Evolutionary conservation across 2,113 vertebrate species (phyloP).

Genomic region (Hyperoodon ampullatus): DNA sequence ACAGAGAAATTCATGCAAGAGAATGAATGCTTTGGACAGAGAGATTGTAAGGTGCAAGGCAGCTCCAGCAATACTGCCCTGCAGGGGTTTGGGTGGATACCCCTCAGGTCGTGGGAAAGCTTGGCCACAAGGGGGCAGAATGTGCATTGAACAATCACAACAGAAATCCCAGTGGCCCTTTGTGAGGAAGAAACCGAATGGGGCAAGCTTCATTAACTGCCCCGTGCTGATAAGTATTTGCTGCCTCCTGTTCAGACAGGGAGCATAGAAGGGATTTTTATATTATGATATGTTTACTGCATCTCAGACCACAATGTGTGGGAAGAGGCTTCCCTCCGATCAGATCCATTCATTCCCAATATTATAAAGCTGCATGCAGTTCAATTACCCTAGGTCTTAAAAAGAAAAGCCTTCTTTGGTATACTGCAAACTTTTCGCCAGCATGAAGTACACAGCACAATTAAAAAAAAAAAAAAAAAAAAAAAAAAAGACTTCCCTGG

Average conservation of each 20-base stretch:
- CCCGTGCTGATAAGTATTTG: not conserved
- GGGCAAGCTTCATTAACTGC: not conserved
- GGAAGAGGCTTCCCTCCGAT: not conserved
- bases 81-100: not conserved
- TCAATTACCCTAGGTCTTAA: not conserved
- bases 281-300: not conserved
- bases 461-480: not conserved
- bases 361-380: not conserved
- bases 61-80: not conserved
- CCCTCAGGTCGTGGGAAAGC: not conserved
- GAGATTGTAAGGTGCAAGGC: not conserved
- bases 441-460: not conserved
- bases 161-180: not conserved
- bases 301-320: not conserved
- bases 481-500: not conserved
- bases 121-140: constrained; percentile 74
- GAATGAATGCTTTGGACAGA: not conserved
- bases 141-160: constrained; percentile 34
- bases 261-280: not conserved
- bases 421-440: not conserved
- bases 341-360: not conserved
- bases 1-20: not conserved
- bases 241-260: not conserved
- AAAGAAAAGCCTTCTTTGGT: not conserved
- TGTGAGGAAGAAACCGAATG: not conserved